These are phyloP conservation scores for Gambusia yucatana DNA, from an alignment of 2,797 vertebrate genomes.

Conservation along the genomic window DNA sequence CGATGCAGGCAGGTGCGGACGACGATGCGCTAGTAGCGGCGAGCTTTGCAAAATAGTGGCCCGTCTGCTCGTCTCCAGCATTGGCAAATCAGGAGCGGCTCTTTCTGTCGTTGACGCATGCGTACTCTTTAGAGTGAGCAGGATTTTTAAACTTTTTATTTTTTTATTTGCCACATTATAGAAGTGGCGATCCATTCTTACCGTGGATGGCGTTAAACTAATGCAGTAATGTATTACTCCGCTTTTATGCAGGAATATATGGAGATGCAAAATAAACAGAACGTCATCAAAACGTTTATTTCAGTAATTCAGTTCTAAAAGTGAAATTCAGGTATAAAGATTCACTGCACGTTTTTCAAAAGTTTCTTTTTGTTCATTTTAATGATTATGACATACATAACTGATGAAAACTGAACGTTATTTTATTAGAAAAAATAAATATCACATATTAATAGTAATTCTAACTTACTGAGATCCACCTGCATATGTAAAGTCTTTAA, in stretches of 20 bases:
- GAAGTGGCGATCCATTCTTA: background rate
- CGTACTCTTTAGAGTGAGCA: slow-evolving; percentile 49
- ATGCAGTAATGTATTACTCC: background rate
- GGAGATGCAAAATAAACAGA: background rate
- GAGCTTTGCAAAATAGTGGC: slow-evolving; percentile 78
- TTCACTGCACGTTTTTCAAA: background rate
- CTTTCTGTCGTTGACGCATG: slow-evolving; percentile 69
- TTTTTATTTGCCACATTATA: slow-evolving; percentile 32
- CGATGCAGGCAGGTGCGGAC: slow-evolving; percentile 75
- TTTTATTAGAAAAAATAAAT: background rate
- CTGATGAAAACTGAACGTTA: background rate
- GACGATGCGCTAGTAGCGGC: slow-evolving; percentile 72
- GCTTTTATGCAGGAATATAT: background rate
- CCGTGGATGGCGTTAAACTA: background rate
- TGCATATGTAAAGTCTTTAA: background rate
- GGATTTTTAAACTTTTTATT: slow-evolving; percentile 12
- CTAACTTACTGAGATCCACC: background rate
- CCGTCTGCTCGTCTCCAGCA: slow-evolving; percentile 51
- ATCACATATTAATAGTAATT: background rate
- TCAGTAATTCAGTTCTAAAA: background rate
- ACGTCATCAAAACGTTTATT: background rate
- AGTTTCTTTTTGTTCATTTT: background rate
- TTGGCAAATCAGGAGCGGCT: slow-evolving; percentile 72
- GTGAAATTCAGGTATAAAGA: background rate
- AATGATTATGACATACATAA: background rate